These are phyloP conservation scores for Scelioninae gen. 1 DNA, from an alignment of 2,888 invertebrate species.

Conservation along the genomic window DNA sequence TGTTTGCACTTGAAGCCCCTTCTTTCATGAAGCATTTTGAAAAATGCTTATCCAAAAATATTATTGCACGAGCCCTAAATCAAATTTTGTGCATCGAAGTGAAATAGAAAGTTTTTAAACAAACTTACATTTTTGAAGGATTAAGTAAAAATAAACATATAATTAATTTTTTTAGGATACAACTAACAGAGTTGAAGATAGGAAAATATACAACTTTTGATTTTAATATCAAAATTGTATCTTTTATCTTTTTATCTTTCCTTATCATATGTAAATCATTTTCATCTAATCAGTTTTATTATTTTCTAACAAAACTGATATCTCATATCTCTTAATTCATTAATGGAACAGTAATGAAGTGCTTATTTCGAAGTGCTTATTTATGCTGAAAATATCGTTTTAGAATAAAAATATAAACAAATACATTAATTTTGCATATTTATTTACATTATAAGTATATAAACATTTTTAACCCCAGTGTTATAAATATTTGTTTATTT, in stretches of 20 bases:
- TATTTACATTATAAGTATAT: too few relatives aligned
- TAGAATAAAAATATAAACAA: too few relatives aligned
- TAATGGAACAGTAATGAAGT: slow-evolving; percentile 13
- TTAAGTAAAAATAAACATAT: too few relatives aligned
- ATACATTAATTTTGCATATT: too few relatives aligned
- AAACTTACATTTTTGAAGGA: neutral
- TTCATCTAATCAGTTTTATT: neutral
- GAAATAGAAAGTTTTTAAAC: slow-evolving; percentile 26
- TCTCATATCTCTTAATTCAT: slow-evolving; percentile 18
- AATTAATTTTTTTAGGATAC: neutral
- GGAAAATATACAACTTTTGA: neutral
- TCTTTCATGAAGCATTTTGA: neutral
- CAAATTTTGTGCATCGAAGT: slow-evolving; percentile 3
- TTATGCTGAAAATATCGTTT: too few relatives aligned
- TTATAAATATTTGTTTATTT: too few relatives aligned
- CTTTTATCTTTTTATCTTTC: neutral
- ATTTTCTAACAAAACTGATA: slow-evolving; percentile 27
- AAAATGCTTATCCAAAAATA: slow-evolving; percentile 59
- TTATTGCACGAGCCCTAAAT: slow-evolving; percentile 64
- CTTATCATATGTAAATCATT: neutral
- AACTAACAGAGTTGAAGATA: slow-evolving; percentile 2
- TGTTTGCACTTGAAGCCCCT: neutral
- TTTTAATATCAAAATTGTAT: slow-evolving; percentile 12
- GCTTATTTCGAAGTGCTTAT: neutral
- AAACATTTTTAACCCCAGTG: too few relatives aligned